Evolutionary conservation across 2,113 vertebrate species (phyloP), one percentile per base, ranked within the genome.

Genomic region (Hipposideros armiger): DNA sequence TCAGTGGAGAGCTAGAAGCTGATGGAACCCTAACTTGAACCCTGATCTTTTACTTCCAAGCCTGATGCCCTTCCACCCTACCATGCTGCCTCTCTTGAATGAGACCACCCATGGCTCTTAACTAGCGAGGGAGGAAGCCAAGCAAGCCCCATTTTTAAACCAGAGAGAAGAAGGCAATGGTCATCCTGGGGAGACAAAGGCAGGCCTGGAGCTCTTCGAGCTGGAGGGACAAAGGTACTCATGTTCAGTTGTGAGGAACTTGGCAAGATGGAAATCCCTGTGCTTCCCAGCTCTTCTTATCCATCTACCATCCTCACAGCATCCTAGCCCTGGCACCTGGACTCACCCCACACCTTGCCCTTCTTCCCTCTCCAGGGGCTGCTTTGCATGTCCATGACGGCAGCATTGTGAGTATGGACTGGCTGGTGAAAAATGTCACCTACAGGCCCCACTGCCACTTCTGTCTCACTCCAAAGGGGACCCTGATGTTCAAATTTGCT

Each of bases 341-440:
- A n/a, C 26, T 45, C 14, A 47, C n/a, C 36, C 15, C 17, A 6
- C n/a, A 17, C 5, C 11, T 32, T 8, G 3, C 24, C 2, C 0
- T 9, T 4, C 88, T 54, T 72, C 7, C 47, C 14, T 32, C 64
- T 60, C 47, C 96, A 99, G 99, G 99, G 28, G 99, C 98, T n/a
- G 99, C 98, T 3, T 98, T 99, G 60, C 99, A 99, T 42, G 66
- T 99, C 91, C 99, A 99, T 0, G 99, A 99, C 97, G 98, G 99
- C 0, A 96, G 98, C 91, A 98, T 99, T 88, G 97, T 99, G 36
- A 98, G 97, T 0, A 97, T 96, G 4, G 99, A 98, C 42, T 99
- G 99, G 99, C 97, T 99, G 87, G 99, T 99, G 87, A 99, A 97
- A 95, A 99, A 99, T 54, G 99, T 98, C 26, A 99, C 99, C 50